Evolutionary conservation across 2,797 vertebrate genomes (phyloP).

Genomic region (Liparis tanakae): DNA sequence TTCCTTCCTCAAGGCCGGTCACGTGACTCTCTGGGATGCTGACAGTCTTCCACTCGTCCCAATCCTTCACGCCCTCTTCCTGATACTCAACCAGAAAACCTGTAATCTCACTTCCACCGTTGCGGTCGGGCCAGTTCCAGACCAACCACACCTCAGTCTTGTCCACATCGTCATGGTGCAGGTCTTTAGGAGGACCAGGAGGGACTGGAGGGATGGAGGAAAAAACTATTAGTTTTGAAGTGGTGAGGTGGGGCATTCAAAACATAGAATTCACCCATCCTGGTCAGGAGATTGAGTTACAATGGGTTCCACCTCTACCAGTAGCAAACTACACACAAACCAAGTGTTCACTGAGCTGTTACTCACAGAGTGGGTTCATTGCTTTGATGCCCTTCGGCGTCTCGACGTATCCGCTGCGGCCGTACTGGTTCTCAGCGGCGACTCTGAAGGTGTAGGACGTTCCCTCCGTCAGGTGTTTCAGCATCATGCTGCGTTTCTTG

Average conservation of each 20-base stretch:
- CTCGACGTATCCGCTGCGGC: constrained; percentile 92
- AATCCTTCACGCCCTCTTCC: constrained; percentile 92
- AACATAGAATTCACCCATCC: background rate
- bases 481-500: constrained; percentile 94
- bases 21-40: constrained; percentile 94
- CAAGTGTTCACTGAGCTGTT: background rate
- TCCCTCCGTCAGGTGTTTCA: constrained; percentile 95
- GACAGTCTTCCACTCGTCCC: constrained; percentile 95
- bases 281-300: background rate
- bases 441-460: constrained; percentile 95
- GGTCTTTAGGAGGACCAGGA: constrained; percentile 96
- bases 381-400: constrained; percentile 93
- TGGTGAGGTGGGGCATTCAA: background rate
- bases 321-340: background rate
- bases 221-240: background rate
- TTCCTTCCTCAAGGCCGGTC: constrained; percentile 94
- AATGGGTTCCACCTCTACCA: background rate
- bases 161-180: constrained; percentile 95
- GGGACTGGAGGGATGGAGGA: constrained; percentile 83
- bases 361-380: constrained; percentile 97
- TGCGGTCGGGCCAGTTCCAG: constrained; percentile 98
- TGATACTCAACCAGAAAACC: constrained; percentile 98
- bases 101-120: constrained; percentile 96
- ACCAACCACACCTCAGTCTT: constrained; percentile 97
- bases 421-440: constrained; percentile 97